Conservation (phyloP, 2,888 invertebrate species). For the Ypsolopha scabrella region DNA sequence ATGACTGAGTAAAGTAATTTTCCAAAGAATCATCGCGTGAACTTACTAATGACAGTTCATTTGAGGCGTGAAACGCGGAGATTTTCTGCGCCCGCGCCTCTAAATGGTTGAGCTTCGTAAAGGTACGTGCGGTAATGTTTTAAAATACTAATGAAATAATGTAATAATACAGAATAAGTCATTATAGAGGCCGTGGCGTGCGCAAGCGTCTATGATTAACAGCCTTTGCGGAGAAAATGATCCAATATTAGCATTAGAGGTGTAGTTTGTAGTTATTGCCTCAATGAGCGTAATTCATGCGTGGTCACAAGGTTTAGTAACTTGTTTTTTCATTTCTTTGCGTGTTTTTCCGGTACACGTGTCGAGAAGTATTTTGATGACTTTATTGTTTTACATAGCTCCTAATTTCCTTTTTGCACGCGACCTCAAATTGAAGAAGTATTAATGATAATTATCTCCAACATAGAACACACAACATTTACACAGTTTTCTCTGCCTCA, state of each 20-base stretch:
- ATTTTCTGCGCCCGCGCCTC: background rate
- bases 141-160: slow-evolving; percentile 3
- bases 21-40: background rate
- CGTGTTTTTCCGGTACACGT: background rate
- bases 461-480: too few relatives aligned
- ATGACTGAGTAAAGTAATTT: background rate
- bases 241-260: background rate
- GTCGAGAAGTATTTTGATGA: too few relatives aligned
- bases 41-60: background rate
- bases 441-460: too few relatives aligned
- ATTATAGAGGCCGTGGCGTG: slow-evolving; percentile 5
- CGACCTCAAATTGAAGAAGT: too few relatives aligned
- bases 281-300: background rate
- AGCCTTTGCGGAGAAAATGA: slow-evolving; percentile 2
- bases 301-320: background rate
- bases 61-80: background rate
- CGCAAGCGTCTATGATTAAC: slow-evolving; percentile 5
- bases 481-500: too few relatives aligned
- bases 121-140: background rate
- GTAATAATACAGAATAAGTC: slow-evolving; percentile 8
- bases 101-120: background rate
- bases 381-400: too few relatives aligned
- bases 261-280: background rate
- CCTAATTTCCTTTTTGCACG: too few relatives aligned
- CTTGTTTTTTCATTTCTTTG: background rate